Percentiles rank a stretch among this genome's conserved stretches.
Conservation (phyloP, 2,113 vertebrate genomes). For the Butastur rufipennis region DNA sequence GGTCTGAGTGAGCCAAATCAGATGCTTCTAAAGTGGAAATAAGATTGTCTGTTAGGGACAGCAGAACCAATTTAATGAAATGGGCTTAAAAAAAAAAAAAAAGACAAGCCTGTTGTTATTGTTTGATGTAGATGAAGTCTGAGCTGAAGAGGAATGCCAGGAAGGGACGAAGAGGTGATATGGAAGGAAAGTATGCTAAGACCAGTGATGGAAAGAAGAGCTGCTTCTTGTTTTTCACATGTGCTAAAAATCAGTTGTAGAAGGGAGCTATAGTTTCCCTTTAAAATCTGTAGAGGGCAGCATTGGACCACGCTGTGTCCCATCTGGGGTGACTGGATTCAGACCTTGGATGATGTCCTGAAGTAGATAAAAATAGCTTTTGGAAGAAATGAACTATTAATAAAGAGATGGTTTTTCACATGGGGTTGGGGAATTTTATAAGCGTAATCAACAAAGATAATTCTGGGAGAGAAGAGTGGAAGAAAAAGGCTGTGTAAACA, state of each 20-base stretch:
- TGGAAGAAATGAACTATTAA: not conserved
- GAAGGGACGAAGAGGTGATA: not conserved
- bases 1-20: not conserved
- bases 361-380: not conserved
- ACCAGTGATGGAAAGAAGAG: not conserved
- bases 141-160: not conserved
- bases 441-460: not conserved
- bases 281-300: constrained; percentile 39
- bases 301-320: not conserved
- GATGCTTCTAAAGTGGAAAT: not conserved
- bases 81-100: not conserved
- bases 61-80: not conserved
- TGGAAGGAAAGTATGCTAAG: not conserved
- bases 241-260: not conserved
- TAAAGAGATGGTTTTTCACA: not conserved
- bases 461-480: not conserved
- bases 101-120: not conserved
- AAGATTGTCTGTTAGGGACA: not conserved
- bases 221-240: not conserved
- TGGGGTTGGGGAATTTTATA: not conserved
- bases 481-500: not conserved
- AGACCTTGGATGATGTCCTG: not conserved
- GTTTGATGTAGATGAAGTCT: not conserved
- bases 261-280: not conserved
- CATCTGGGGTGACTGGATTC: rapidly evolving